A percentile compares a stretch with the other conserved stretches of the same genome.
Conservation (phyloP, 2,888 invertebrate genomes). For the Microdon myrmicae region DNA sequence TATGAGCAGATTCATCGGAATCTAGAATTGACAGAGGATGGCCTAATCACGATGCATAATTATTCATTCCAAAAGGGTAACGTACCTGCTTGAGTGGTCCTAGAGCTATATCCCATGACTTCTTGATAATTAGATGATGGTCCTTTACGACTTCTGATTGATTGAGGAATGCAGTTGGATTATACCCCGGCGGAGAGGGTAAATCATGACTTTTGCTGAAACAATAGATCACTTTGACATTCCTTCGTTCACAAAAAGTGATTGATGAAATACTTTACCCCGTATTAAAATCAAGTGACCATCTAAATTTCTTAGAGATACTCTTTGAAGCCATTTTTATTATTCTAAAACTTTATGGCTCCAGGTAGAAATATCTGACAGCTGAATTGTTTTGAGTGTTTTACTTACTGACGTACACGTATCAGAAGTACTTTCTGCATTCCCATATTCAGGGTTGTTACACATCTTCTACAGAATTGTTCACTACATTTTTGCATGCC, state of each 20-base stretch:
- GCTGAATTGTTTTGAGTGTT: too few species aligned
- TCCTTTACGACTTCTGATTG: slow-evolving; percentile 85
- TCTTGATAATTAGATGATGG: slow-evolving; percentile 87
- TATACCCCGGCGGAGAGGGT: slow-evolving; percentile 87
- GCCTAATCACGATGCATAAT: too few species aligned
- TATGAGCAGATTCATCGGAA: slow-evolving; percentile 98
- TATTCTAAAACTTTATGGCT: too few species aligned
- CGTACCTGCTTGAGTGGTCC: slow-evolving; percentile 89
- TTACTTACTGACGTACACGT: too few species aligned
- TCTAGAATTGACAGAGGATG: slow-evolving; percentile 55
- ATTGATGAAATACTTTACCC: slow-evolving; percentile 66
- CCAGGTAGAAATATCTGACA: too few species aligned
- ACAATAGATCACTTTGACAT: too few species aligned
- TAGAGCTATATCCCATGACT: slow-evolving; percentile 96
- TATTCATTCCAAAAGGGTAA: too few species aligned
- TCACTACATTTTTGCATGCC: too few species aligned
- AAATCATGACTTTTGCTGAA: slow-evolving; percentile 69
- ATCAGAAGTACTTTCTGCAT: too few species aligned
- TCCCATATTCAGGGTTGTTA: too few species aligned
- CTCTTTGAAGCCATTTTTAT: slow-evolving; percentile 63
- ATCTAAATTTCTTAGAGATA: slow-evolving; percentile 70
- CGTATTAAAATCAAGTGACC: slow-evolving; percentile 73
- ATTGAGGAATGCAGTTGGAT: slow-evolving; percentile 76
- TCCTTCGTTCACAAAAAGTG: neutral
- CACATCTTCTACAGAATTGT: too few species aligned